phyloP scores from a whole-genome alignment of 2,888 invertebrate genomes.

The Opisthograptis luteolata region DNA sequence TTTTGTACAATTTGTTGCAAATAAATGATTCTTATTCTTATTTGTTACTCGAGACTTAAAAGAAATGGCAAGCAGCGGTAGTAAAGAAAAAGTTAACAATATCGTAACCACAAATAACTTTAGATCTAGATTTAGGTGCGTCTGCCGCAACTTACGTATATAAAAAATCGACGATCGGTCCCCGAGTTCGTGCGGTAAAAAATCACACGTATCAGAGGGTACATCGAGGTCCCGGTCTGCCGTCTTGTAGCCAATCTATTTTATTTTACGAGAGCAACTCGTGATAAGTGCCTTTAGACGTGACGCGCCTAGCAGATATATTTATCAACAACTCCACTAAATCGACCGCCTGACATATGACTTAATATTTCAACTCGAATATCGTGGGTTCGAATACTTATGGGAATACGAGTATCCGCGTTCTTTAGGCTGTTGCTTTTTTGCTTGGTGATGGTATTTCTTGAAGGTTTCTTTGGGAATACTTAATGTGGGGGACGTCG shows the following conservation, averaged over 20 bases:
- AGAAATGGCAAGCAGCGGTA: too few relatives aligned
- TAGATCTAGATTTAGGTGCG: too few relatives aligned
- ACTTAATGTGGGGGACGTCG: too few relatives aligned
- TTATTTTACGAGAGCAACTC: conserved; percentile 67
- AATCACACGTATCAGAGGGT: conserved; percentile 21
- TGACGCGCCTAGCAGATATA: conserved; percentile 55
- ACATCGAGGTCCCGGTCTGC: conserved; percentile 28
- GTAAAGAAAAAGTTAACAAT: too few relatives aligned
- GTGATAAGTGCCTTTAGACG: conserved; percentile 61
- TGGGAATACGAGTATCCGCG: neutral
- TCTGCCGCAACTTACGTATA: neutral
- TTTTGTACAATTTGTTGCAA: too few relatives aligned
- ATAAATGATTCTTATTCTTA: too few relatives aligned
- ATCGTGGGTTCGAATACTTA: conserved; percentile 16
- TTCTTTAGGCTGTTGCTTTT: neutral
- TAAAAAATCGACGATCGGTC: neutral
- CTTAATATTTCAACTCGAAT: conserved; percentile 31
- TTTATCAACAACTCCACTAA: conserved; percentile 41
- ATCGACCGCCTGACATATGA: conserved; percentile 33
- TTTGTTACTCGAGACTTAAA: too few relatives aligned
- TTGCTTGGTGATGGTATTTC: neutral
- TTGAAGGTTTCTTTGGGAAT: neutral
- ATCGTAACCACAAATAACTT: too few relatives aligned
- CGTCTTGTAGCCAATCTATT: conserved; percentile 64
- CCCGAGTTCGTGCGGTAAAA: conserved; percentile 5